Conservation (phyloP, 2,888 invertebrate species). For the Limenitis camilla region DNA sequence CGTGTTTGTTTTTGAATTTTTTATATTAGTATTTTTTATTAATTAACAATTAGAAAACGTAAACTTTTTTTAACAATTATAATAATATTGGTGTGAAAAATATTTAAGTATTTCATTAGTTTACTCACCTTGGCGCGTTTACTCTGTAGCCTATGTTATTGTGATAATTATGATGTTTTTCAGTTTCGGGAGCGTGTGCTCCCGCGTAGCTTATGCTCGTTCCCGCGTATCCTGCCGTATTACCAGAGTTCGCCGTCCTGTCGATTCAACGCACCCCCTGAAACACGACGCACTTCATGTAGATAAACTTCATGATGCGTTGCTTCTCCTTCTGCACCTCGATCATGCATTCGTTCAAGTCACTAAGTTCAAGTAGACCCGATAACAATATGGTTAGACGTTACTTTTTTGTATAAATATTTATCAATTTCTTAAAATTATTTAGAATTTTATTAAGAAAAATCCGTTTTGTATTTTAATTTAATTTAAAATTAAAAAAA, state of each 20-base stretch:
- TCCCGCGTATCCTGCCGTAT: constrained; percentile 76
- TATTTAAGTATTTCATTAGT: constrained; percentile 14
- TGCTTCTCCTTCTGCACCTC: constrained; percentile 15
- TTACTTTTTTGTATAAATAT: no score
- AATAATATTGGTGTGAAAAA: background rate
- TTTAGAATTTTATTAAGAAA: no score
- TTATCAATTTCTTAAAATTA: no score
- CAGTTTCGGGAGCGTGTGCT: constrained; percentile 64
- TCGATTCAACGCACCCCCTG: constrained; percentile 81
- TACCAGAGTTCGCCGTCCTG: constrained; percentile 80
- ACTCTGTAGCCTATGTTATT: constrained; percentile 76
- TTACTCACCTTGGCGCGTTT: constrained; percentile 78
- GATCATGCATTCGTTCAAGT: constrained; percentile 16
- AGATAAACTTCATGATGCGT: constrained; percentile 24
- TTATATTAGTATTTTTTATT: no score
- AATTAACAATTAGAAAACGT: no score
- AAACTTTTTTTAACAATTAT: no score
- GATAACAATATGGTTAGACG: no score
- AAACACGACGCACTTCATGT: constrained; percentile 61
- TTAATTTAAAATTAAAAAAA: no score
- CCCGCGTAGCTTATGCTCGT: constrained; percentile 61
- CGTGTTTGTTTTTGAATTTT: no score
- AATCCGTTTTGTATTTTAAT: no score
- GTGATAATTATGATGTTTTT: constrained; percentile 68
- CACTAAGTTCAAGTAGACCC: constrained; percentile 9